A percentile compares a stretch with the other conserved stretches of the same genome.
phyloP scores from a whole-genome alignment of 2,888 invertebrate species.

The Petrolisthes cinctipes region DNA sequence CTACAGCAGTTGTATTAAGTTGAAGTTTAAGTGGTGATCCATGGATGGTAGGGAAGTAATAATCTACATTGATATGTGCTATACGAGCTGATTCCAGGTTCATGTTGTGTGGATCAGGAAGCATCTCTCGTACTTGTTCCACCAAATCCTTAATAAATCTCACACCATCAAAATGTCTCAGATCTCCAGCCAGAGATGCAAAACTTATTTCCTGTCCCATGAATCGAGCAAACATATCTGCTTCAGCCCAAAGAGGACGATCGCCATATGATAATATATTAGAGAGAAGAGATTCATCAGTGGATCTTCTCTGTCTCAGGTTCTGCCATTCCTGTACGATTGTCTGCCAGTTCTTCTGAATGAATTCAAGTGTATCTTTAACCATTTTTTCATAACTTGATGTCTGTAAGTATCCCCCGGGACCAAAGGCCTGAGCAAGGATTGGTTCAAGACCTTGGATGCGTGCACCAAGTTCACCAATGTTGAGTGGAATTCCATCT shows the following conservation, averaged over 20 bases:
- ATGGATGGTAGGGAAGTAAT: constrained; percentile 56
- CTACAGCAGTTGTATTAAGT: constrained; percentile 39
- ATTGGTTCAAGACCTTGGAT: constrained; percentile 53
- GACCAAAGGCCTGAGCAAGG: constrained; percentile 45
- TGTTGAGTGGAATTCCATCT: constrained; percentile 49
- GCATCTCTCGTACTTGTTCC: constrained; percentile 2
- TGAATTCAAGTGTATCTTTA: constrained; percentile 15
- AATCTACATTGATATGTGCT: constrained; percentile 25
- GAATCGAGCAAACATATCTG: constrained; percentile 48
- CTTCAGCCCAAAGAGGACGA: background rate
- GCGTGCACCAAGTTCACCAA: constrained; percentile 52
- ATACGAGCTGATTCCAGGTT: constrained; percentile 35
- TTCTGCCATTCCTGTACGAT: constrained; percentile 26
- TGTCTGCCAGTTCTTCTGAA: constrained; percentile 21
- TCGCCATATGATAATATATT: constrained; percentile 17
- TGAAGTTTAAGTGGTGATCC: constrained; percentile 54
- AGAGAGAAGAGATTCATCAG: constrained; percentile 5
- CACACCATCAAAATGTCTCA: constrained; percentile 24
- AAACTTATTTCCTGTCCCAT: constrained; percentile 62
- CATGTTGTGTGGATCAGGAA: constrained; percentile 4
- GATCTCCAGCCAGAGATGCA: constrained; percentile 26
- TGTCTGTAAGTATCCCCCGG: constrained; percentile 38
- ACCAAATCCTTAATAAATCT: constrained; percentile 7
- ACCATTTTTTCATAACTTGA: constrained; percentile 32
- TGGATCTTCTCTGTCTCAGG: constrained; percentile 28